Percentiles rank a stretch among this genome's conserved stretches.
Conservation (phyloP, 2,113 vertebrate species). For the Argyrosomus japonicus region DNA sequence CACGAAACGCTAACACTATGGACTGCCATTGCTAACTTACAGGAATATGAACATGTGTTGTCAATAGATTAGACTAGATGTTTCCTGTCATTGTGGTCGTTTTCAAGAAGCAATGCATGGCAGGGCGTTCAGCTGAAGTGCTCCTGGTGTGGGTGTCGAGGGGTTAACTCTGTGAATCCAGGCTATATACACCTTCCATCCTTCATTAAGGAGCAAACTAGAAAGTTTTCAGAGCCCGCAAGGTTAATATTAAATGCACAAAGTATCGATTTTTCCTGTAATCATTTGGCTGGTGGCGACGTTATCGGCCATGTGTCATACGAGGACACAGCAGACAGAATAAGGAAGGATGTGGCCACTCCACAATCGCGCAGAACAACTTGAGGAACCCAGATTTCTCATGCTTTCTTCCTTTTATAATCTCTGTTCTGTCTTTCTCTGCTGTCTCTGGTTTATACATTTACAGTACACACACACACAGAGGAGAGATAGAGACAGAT, state of each 20-base stretch:
- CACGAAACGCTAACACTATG: neutral
- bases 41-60: too few species aligned
- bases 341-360: neutral
- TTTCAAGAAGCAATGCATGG: too few species aligned
- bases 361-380: neutral
- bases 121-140: neutral
- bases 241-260: neutral
- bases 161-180: neutral
- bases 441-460: neutral
- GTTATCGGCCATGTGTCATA: neutral
- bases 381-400: neutral
- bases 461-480: neutral
- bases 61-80: too few species aligned
- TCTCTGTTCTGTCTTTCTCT: conserved; percentile 32
- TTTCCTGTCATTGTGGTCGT: too few species aligned
- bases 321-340: neutral
- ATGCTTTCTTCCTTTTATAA: neutral
- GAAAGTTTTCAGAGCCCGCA: neutral
- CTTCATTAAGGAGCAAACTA: neutral
- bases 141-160: neutral
- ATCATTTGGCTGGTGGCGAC: neutral
- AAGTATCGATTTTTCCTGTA: neutral
- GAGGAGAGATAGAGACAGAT: neutral
- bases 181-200: neutral
- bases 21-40: neutral